A percentile compares a stretch with the other conserved stretches of the same genome.
Conservation (phyloP, 2,888 invertebrate genomes). For the Suillia variegata region DNA sequence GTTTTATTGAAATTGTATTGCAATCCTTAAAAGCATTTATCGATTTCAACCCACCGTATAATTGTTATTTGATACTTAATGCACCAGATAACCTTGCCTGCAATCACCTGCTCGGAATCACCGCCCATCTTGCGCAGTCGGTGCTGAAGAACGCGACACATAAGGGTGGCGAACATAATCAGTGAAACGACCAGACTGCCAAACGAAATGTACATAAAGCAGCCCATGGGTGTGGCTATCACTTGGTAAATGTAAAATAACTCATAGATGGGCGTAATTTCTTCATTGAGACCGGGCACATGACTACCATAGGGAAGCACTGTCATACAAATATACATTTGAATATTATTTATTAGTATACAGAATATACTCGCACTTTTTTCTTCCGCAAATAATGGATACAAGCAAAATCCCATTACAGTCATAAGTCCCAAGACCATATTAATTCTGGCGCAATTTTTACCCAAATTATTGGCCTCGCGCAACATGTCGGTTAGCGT, state of each 20-base stretch:
- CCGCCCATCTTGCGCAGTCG: slow-evolving; percentile 36
- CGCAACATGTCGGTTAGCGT: slow-evolving; percentile 39
- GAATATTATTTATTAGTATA: no score
- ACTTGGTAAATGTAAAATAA: slow-evolving; percentile 42
- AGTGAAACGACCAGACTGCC: slow-evolving; percentile 45
- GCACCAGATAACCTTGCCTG: slow-evolving; percentile 42
- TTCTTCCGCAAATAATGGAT: slow-evolving; percentile 30
- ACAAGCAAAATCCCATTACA: slow-evolving; percentile 28
- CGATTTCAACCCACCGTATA: neutral
- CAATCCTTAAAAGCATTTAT: neutral
- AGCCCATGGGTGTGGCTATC: slow-evolving; percentile 49
- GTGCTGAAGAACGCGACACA: slow-evolving; percentile 44
- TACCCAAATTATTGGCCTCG: slow-evolving; percentile 32
- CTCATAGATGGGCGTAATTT: slow-evolving; percentile 41
- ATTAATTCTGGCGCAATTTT: slow-evolving; percentile 25
- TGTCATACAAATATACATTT: no score
- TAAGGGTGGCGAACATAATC: slow-evolving; percentile 46
- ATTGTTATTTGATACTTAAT: slow-evolving; percentile 41
- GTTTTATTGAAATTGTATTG: neutral
- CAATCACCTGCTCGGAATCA: slow-evolving; percentile 21
- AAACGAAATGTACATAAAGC: slow-evolving; percentile 53
- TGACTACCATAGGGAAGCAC: slow-evolving; percentile 50
- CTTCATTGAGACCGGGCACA: slow-evolving; percentile 42
- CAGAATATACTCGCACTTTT: no score
- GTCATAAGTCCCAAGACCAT: slow-evolving; percentile 33